Evolutionary conservation across 2,888 invertebrate genomes (phyloP), one percentile per base, ranked within the genome.

Genomic region (Hoplodrina ambigua): DNA sequence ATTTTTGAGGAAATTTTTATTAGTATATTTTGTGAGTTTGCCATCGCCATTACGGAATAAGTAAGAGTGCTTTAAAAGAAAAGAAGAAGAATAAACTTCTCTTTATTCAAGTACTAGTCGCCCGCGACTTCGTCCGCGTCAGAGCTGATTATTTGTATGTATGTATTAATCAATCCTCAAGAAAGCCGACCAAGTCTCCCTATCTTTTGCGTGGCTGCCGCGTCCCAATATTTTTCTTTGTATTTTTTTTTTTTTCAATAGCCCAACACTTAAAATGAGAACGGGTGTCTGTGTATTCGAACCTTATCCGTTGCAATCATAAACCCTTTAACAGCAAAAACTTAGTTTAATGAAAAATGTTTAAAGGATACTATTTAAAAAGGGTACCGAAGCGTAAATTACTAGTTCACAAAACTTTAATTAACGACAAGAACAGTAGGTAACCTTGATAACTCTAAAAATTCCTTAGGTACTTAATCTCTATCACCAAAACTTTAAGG

Each of bases 391-490:
- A 52, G n/a, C 19, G 10, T 69, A 54, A 72, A 72, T 72, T 41
- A 41, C 54, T 30, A 25, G 11, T 49, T 20, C 1, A 30, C 7
- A 49, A 25, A 62, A 72, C 54, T 72, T 72, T 54, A 54, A 25
- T 25, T 37, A 70, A 54, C 15, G 41, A 7, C 46, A 41, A 11
- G 37, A 46, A 61, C 72, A 46, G 25, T 72, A 61, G 46, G 25
- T 61, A 61, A 49, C 72, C 62, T 72, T 62, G 54, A 46, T 30
- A 72, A 37, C 53, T 62, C 37, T 62, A 61, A 60, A 71, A 73
- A 71, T 46, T 46, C 46, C 11, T 46, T 46, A 46, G 46, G 46
- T 65, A 52, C 50, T 64, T 73, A 65, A 56, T 56, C 74, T 73
- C 41, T 44, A 54, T 37, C 70, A 41, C 4, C 17, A 15, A 55